Evolutionary conservation across 2,113 vertebrate genomes (phyloP).

Genomic region (Piliocolobus tephrosceles): DNA sequence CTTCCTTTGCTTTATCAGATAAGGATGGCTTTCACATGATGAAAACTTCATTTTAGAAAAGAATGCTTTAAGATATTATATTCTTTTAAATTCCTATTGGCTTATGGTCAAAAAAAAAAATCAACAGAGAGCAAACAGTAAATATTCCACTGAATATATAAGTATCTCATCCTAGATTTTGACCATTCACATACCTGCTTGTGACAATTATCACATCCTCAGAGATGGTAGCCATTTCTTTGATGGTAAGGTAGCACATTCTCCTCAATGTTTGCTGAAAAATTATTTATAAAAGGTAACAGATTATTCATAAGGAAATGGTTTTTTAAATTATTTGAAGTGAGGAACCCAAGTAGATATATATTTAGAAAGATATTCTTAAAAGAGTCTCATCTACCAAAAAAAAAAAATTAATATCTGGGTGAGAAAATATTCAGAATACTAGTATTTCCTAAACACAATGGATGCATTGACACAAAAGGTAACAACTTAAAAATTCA

Average conservation of each 20-base stretch:
- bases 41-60: constrained; percentile 29
- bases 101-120: constrained; percentile 14
- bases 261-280: constrained; percentile 95
- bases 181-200: constrained; percentile 90
- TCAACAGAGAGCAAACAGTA: constrained; percentile 6
- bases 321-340: background rate
- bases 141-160: background rate
- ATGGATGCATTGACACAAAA: background rate
- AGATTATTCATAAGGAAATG: constrained; percentile 49
- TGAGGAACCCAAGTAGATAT: background rate
- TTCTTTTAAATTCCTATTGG: background rate
- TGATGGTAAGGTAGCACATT: constrained; percentile 99
- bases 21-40: background rate
- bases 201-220: constrained; percentile 99
- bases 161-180: background rate
- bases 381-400: background rate
- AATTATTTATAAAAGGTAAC: constrained; percentile 35
- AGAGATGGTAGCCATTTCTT: constrained; percentile 99
- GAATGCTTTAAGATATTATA: background rate
- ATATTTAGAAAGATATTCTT: constrained; percentile 13
- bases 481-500: constrained; percentile 16
- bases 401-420: background rate
- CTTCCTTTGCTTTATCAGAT: background rate
- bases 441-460: constrained; percentile 28
- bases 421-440: constrained; percentile 27